Evolutionary conservation across 1,140 invertebrate species (phyloP).

Genomic region (Contarinia nasturtii): DNA sequence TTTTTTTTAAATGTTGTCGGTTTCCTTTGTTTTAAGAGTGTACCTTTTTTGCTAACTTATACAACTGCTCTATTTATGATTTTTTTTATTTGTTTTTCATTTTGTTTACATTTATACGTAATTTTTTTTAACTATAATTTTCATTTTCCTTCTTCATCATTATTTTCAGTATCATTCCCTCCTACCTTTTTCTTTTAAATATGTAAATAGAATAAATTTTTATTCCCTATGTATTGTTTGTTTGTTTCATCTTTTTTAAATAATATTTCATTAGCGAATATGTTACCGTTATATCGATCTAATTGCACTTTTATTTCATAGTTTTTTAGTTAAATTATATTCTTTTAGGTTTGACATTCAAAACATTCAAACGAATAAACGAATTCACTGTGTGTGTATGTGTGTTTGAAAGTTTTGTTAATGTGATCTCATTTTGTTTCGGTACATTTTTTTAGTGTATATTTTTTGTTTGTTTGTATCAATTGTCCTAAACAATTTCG

Average conservation of each 20-base stretch:
- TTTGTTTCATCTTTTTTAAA: constrained; percentile 9
- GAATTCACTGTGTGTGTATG: not conserved
- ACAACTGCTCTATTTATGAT: constrained; percentile 4
- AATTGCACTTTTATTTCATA: constrained; percentile 26
- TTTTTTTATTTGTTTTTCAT: constrained; percentile 3
- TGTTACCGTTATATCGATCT: constrained; percentile 28
- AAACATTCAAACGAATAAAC: not conserved
- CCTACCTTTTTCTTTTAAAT: constrained; percentile 1
- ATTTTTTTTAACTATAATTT: constrained; percentile 8
- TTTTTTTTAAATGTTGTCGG: constrained; percentile 2
- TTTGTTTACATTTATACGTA: not conserved
- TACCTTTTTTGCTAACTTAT: constrained; percentile 4
- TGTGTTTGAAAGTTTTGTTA: no score
- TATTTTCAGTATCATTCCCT: not conserved
- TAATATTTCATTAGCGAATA: constrained; percentile 20
- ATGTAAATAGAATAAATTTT: constrained; percentile 5
- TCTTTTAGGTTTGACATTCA: constrained; percentile 9
- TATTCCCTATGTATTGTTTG: constrained; percentile 7
- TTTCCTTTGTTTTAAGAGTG: constrained; percentile 2
- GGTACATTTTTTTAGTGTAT: no score
- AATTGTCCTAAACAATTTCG: no score
- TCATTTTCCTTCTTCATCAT: constrained; percentile 5
- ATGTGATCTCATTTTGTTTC: no score
- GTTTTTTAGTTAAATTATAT: constrained; percentile 14
- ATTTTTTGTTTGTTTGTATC: no score